A percentile compares a stretch with the other conserved stretches of the same genome.
These are phyloP conservation scores for Aphrocallistes beatrix DNA, from an alignment of 37 sponge, comb jelly and placozoan genomes.

Conservation along the genomic window DNA sequence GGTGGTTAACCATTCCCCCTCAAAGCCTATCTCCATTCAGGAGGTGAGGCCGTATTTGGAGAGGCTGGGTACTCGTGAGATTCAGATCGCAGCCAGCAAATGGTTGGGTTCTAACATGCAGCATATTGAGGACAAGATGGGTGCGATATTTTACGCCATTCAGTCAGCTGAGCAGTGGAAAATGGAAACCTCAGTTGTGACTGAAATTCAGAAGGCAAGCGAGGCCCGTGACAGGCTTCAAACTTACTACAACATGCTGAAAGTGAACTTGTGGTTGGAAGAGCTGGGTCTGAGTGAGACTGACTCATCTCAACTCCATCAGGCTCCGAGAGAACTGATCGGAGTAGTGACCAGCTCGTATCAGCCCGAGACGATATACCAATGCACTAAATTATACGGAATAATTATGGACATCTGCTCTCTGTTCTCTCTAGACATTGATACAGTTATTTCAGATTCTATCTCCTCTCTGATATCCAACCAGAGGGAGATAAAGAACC, in stretches of 20 bases:
- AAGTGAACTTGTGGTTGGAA: neutral
- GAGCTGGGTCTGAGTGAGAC: neutral
- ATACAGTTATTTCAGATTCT: neutral
- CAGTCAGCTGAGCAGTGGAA: neutral
- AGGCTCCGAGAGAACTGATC: neutral
- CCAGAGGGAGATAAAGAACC: neutral
- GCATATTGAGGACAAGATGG: neutral
- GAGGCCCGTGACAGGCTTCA: neutral
- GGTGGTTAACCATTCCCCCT: neutral
- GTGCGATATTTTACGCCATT: slow-evolving; percentile 8
- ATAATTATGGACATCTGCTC: neutral
- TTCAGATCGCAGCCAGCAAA: neutral
- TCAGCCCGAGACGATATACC: neutral
- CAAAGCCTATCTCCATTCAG: neutral
- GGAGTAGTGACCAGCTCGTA: neutral
- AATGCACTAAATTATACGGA: neutral
- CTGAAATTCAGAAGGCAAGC: neutral
- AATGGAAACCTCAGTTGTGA: neutral
- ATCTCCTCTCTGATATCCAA: neutral
- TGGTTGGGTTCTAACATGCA: neutral
- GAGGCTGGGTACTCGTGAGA: neutral
- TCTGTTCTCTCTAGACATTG: neutral
- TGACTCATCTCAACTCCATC: neutral
- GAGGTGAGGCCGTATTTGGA: neutral
- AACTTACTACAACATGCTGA: neutral